Evolutionary conservation across 35 echinoderm and acorn worm genomes (phyloP).

Genomic region (Antedon bifida): DNA sequence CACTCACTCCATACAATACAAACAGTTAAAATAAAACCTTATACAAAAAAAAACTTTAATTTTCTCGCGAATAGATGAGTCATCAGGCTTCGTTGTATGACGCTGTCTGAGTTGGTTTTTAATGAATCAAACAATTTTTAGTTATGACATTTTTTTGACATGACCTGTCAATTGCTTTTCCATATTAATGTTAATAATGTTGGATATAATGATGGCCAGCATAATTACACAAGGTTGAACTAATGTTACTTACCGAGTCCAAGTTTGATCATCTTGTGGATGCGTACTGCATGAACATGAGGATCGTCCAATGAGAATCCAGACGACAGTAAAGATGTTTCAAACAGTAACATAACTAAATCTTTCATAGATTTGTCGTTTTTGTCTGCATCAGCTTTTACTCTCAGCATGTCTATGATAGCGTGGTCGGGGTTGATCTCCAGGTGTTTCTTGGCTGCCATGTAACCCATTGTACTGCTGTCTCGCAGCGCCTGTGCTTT

Average conservation of each 20-base stretch:
- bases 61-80: too few species aligned
- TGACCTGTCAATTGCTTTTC: too few species aligned
- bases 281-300: slow-evolving; percentile 69
- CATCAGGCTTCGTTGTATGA: too few species aligned
- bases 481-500: slow-evolving; percentile 90
- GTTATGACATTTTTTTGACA: too few species aligned
- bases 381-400: slow-evolving; percentile 93
- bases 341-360: slow-evolving; percentile 93
- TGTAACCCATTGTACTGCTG: slow-evolving; percentile 99
- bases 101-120: too few species aligned
- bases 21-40: too few species aligned
- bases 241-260: slow-evolving; percentile 98
- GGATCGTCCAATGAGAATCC: slow-evolving; percentile 90
- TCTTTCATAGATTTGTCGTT: slow-evolving; percentile 99
- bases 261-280: slow-evolving; percentile 99
- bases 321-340: slow-evolving; percentile 87
- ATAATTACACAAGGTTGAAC: too few species aligned
- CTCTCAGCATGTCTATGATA: slow-evolving; percentile 70
- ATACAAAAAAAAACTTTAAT: too few species aligned
- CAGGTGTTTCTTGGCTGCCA: slow-evolving; percentile 97
- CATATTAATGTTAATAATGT: too few species aligned
- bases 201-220: too few species aligned
- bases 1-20: too few species aligned
- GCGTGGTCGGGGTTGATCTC: slow-evolving; percentile 95
- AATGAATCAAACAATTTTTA: too few species aligned